These are phyloP conservation scores for Lysandra coridon DNA, from an alignment of 2,888 invertebrate genomes.

Conservation along the genomic window DNA sequence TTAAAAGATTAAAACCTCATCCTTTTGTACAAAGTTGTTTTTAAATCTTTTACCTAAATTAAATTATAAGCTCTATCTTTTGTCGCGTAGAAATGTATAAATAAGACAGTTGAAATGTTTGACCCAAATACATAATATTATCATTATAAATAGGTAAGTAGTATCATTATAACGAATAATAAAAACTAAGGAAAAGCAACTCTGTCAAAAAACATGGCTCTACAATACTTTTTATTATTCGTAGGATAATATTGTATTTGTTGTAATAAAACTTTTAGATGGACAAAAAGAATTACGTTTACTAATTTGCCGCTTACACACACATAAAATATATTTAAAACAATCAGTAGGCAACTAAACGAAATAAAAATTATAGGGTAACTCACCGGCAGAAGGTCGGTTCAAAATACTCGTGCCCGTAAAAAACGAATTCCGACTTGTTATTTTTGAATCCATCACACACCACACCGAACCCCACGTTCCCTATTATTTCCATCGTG, in stretches of 20 bases:
- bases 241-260: too few relatives aligned
- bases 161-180: too few relatives aligned
- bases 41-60: too few relatives aligned
- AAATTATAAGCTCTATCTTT: too few relatives aligned
- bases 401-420: constrained; percentile 70
- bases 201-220: too few relatives aligned
- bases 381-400: constrained; percentile 67
- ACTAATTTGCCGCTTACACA: background rate
- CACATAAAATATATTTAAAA: background rate
- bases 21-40: background rate
- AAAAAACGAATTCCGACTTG: constrained; percentile 74
- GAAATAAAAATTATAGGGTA: background rate
- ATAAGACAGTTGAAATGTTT: too few relatives aligned
- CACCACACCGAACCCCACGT: constrained; percentile 82
- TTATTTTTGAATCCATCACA: constrained; percentile 79
- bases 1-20: background rate
- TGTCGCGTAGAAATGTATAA: too few relatives aligned
- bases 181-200: too few relatives aligned
- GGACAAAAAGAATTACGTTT: background rate
- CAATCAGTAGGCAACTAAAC: background rate
- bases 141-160: too few relatives aligned
- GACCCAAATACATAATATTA: too few relatives aligned
- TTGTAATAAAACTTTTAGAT: background rate
- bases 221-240: too few relatives aligned
- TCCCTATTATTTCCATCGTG: constrained; percentile 82